These are phyloP conservation scores for Gibbula magus DNA, from an alignment of 2,888 invertebrate genomes.

Conservation along the genomic window DNA sequence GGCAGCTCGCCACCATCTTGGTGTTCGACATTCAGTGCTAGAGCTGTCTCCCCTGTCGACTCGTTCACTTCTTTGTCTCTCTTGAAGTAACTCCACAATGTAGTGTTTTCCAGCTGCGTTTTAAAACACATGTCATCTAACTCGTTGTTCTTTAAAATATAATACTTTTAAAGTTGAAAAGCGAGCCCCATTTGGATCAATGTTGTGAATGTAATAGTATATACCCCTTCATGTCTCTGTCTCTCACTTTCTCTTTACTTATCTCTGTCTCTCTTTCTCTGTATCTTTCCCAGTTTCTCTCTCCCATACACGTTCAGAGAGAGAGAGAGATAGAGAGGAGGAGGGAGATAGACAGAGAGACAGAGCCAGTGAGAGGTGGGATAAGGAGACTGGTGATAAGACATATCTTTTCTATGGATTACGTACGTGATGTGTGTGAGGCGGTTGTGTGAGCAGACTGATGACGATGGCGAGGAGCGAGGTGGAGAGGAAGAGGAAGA, in stretches of 20 bases:
- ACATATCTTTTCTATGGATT: background rate
- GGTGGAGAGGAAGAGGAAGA: constrained; percentile 76
- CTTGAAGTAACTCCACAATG: background rate
- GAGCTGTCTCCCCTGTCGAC: background rate
- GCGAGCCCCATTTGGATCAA: background rate
- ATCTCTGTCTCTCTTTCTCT: no score
- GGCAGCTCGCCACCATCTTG: background rate
- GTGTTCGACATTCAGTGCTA: background rate
- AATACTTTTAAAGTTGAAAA: background rate
- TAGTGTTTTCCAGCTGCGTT: background rate
- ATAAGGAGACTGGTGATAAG: background rate
- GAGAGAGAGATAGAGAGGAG: no score
- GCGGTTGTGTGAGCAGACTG: constrained; percentile 75
- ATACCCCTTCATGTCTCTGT: no score
- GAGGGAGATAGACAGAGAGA: no score
- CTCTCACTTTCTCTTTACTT: no score
- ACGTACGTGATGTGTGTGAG: constrained; percentile 72
- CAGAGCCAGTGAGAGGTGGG: background rate
- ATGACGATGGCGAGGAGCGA: constrained; percentile 72
- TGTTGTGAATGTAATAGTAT: no score
- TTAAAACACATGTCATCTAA: background rate
- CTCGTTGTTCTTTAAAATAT: background rate
- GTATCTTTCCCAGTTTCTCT: no score
- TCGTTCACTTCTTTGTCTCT: background rate
- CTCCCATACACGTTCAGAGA: no score